Evolutionary conservation across 2,797 vertebrate genomes (phyloP).

Genomic region (Gymnodraco acuticeps): DNA sequence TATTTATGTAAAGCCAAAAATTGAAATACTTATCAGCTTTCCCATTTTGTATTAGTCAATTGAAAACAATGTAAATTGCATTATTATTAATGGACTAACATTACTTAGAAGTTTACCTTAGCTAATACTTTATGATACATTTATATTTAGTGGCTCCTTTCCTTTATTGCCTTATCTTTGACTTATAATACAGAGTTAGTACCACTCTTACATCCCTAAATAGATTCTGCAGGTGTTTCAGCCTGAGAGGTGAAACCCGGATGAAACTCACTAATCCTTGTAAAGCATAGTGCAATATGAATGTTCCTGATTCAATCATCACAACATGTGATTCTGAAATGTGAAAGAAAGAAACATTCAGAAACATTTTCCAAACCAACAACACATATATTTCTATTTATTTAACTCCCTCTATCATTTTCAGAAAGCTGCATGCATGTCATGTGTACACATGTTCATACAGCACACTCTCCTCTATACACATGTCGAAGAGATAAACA

Average conservation of each 20-base stretch:
- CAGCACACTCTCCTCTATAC: background rate
- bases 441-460: background rate
- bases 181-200: background rate
- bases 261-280: background rate
- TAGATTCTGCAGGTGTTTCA: background rate
- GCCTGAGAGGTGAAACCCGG: background rate
- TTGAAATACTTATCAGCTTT: no score
- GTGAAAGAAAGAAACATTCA: background rate
- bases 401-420: background rate
- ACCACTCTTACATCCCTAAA: background rate
- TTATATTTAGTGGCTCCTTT: background rate
- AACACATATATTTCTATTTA: background rate
- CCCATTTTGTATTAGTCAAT: no score
- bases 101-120: background rate
- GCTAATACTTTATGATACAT: background rate
- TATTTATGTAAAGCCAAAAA: background rate
- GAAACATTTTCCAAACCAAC: background rate
- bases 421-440: background rate
- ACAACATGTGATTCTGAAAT: no score
- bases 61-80: no score
- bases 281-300: background rate
- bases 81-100: no score
- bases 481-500: conserved; percentile 26
- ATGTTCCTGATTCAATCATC: background rate
- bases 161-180: conserved; percentile 4